Percentiles rank a stretch among this genome's conserved stretches.
phyloP scores from a whole-genome alignment of 2,888 invertebrate genomes.

The Unio pictorum region DNA sequence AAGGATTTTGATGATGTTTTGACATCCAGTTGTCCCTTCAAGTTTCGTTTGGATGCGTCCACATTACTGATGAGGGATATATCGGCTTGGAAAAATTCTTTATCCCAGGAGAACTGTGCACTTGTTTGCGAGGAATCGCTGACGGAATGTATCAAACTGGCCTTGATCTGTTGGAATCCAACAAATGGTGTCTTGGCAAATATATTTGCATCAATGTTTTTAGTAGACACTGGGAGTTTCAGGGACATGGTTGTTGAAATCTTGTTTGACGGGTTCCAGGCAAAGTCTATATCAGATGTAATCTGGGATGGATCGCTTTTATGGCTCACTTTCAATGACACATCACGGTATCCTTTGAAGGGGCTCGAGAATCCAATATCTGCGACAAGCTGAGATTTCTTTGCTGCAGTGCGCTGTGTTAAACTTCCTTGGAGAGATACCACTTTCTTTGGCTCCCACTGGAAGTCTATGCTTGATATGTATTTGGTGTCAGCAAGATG shows the following conservation, averaged over 20 bases:
- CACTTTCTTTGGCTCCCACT: conserved; percentile 28
- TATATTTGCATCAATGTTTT: conserved; percentile 31
- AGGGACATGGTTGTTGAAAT: conserved; percentile 41
- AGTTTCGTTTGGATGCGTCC: conserved; percentile 18
- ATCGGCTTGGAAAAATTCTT: conserved; percentile 27
- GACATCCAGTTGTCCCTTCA: conserved; percentile 35
- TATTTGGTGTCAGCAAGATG: conserved; percentile 31
- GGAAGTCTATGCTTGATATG: conserved; percentile 32
- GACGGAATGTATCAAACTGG: conserved; percentile 34
- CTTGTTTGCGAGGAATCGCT: conserved; percentile 24
- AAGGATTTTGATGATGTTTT: conserved; percentile 36
- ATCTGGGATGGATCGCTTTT: conserved; percentile 28
- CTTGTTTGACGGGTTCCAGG: conserved; percentile 38
- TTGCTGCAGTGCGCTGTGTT: too few relatives aligned
- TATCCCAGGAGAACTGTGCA: conserved; percentile 34
- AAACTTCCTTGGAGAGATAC: conserved; percentile 13
- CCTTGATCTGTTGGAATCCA: conserved; percentile 28
- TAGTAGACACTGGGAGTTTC: conserved; percentile 38
- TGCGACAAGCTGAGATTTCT: conserved; percentile 30
- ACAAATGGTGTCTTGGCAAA: conserved; percentile 45
- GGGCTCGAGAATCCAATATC: conserved; percentile 33
- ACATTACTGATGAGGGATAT: conserved; percentile 38
- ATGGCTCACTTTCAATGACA: conserved; percentile 28
- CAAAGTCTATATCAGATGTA: conserved; percentile 30
- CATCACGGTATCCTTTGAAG: conserved; percentile 12